phyloP scores from a whole-genome alignment of 1,140 invertebrate species.

The Meloidogyne chitwoodi region DNA sequence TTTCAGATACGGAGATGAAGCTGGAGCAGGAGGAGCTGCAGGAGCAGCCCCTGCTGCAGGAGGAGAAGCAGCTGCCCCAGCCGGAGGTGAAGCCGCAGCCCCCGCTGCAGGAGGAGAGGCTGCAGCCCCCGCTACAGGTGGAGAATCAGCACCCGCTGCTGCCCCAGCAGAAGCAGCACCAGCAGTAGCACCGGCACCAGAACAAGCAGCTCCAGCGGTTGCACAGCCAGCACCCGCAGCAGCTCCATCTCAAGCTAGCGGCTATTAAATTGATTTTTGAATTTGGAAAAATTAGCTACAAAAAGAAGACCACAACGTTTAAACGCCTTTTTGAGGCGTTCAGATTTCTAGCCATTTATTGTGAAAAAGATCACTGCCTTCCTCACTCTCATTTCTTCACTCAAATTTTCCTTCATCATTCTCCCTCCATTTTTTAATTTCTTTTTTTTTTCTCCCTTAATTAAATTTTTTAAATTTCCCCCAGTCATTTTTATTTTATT shows the following conservation, averaged over 20 bases:
- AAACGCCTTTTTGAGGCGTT: not conserved
- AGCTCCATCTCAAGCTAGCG: not conserved
- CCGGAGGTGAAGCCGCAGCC: slow-evolving; percentile 2
- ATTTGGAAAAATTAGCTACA: not conserved
- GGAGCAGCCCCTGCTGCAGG: slow-evolving; percentile 8
- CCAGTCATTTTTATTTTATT: not conserved
- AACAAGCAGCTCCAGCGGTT: not conserved
- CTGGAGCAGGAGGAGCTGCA: not conserved
- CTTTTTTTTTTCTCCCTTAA: not conserved
- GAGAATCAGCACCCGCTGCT: not conserved
- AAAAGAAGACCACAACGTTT: not conserved
- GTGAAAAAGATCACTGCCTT: not conserved
- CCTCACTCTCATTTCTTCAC: not conserved
- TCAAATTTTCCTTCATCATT: not conserved
- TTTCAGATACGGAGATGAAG: slow-evolving; percentile 6
- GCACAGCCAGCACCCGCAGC: not conserved
- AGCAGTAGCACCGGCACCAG: not conserved
- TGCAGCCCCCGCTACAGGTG: not conserved
- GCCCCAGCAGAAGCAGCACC: not conserved
- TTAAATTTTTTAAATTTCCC: not conserved
- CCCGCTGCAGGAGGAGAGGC: not conserved
- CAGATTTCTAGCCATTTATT: not conserved
- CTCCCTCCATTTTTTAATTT: not conserved
- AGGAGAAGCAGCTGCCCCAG: not conserved
- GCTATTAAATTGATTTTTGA: not conserved